A percentile compares a stretch with the other conserved stretches of the same genome.
phyloP scores from a whole-genome alignment of 2,888 invertebrate species.

The Deilephila elpenor region DNA sequence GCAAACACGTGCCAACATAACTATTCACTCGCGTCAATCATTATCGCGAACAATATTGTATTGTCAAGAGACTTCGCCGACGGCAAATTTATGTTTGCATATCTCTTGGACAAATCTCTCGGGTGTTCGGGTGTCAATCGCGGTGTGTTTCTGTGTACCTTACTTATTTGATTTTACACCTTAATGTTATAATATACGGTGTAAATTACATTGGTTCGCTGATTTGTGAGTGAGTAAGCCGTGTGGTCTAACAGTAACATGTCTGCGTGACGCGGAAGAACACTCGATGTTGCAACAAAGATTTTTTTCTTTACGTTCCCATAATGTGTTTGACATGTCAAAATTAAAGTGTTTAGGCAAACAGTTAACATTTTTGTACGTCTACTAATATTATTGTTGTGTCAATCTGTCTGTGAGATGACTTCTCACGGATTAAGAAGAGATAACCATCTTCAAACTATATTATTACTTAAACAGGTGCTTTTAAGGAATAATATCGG shows the following conservation, averaged over 20 bases:
- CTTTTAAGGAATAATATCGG: too few relatives aligned
- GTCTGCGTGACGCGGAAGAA: slow-evolving; percentile 29
- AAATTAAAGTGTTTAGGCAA: slow-evolving; percentile 32
- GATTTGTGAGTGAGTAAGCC: slow-evolving; percentile 28
- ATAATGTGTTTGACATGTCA: slow-evolving; percentile 35
- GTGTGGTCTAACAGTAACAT: slow-evolving; percentile 40
- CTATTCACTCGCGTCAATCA: slow-evolving; percentile 16
- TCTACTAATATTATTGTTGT: slow-evolving; percentile 24
- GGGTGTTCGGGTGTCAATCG: slow-evolving; percentile 62
- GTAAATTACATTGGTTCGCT: not conserved
- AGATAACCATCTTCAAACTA: too few relatives aligned
- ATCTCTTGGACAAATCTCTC: slow-evolving; percentile 55
- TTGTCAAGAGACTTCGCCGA: slow-evolving; percentile 17
- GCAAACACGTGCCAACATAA: slow-evolving; percentile 44
- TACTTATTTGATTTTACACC: slow-evolving; percentile 39
- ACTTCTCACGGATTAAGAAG: not conserved
- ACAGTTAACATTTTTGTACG: slow-evolving; percentile 42
- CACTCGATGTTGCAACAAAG: slow-evolving; percentile 42
- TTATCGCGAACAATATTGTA: slow-evolving; percentile 28
- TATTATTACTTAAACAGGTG: too few relatives aligned
- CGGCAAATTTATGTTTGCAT: slow-evolving; percentile 41
- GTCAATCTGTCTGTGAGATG: too few relatives aligned
- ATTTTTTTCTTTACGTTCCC: slow-evolving; percentile 41
- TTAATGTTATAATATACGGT: slow-evolving; percentile 30
- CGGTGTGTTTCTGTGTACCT: slow-evolving; percentile 53